Evolutionary conservation across 30 jellyfish, hydroid and myxozoan genomes (phyloP), one percentile per base, ranked within the genome.

Genomic region (Turritopsis rubra): DNA sequence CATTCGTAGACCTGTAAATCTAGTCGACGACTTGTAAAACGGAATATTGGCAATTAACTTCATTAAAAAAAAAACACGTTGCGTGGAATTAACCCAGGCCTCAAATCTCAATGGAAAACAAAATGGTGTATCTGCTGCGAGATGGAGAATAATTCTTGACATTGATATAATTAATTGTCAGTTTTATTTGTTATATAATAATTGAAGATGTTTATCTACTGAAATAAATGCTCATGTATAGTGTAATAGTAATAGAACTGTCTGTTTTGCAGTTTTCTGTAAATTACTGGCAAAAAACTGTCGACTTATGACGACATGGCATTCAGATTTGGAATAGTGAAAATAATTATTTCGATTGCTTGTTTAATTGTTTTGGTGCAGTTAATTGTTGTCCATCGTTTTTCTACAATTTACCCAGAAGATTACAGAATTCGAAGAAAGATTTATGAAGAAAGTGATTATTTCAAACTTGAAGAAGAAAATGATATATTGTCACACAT

Each of bases 301-400:
- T 66, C 76, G 76, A 26, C 76, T 25, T 66, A 41, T 41, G 60
- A n/a, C 80, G 53, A 53, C 81, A 53, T 80, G 87, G 87, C 81
- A 21, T 30, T 60, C 54, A 41, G 94, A 53, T 41, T 92, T 27
- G 91, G 96, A 29, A 73, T 92, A 17, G 89, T 88, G 52, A 86
- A 89, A 77, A 54, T 85, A 28, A 73, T 92, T 31, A 87, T 92
- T 21, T 85, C 83, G 18, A 92, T 92, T 21, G 96, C 95, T 17
- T 86, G 92, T 17, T 75, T 92, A 22, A 92, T 92, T 16, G 98
- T 82, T 54, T 83, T 87, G 22, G 98, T 92, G 28, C 98, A 89
- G 75, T 73, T 92, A 26, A 26, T 92, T 52, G 75, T 90, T 20
- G 71, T 88, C 83, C 81, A 79, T 65, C 86, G 78, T 75, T 85